Base-by-base conservation (phyloP, 64 coral and sea anemone genomes). In the Catalaphyllia jardinei region DNA sequence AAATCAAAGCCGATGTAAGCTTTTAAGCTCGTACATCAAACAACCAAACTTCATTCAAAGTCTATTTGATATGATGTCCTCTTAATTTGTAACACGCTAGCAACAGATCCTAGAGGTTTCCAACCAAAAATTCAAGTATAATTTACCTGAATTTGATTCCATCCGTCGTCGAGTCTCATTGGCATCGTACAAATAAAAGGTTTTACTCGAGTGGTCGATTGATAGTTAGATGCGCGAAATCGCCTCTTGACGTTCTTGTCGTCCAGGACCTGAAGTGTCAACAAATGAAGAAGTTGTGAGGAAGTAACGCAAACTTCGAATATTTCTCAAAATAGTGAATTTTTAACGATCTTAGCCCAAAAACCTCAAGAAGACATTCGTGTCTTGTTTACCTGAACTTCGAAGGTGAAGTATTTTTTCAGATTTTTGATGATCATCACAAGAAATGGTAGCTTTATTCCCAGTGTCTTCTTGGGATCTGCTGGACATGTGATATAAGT, bases 121-220 rank as follows among this genome's bases (percentile, higher is more conserved):
- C 59, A 22, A 5, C 4, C 3, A 25, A 72, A 92, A 75, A 27
- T 30, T 91, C 5, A 89, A 11, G 28, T 71, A 81, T 62, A 18
- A 28, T 86, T 24, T 93, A 99, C 97, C 93, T 99, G 97, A 75
- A 99, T 99, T 82, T 99, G 97, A 87, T 99, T 99, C 97, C 97
- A 99, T 22, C 97, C 97, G 90, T 99, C 97, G 74, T 99, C 97
- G 62, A 99, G 91, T 93, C 97, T 99, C 97, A 99, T 99, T 0
- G 97, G 97, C 97, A 99, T 99, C n/a, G 97, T 99, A 57, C 97
- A 99, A 93, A 99, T 99, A 75, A 99, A 99, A 20, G 97, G 97
- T 91, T 99, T 99, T 67, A 99, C 97, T 89, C 97, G 69, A 28
- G 97, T 99, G 5, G 97, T 99, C 59, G 97, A 99, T 57, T 99